Conservation (phyloP, 2,888 invertebrate species). For the Chesias legatella region DNA sequence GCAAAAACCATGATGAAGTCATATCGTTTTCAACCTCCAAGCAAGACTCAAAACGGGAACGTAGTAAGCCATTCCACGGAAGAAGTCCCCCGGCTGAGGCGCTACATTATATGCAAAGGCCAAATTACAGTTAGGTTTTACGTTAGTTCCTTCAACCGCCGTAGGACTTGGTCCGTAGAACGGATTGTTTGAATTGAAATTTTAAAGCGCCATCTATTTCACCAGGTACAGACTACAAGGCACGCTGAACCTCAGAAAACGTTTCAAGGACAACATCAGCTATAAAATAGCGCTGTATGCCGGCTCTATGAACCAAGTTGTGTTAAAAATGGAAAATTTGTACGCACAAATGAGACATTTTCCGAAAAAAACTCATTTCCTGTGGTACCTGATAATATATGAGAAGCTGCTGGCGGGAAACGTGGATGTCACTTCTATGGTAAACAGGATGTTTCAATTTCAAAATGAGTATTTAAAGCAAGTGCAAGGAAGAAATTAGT, state of each 20-base stretch:
- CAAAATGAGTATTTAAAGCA: background rate
- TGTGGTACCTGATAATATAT: conserved; percentile 41
- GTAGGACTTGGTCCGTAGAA: too few species aligned
- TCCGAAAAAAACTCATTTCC: conserved; percentile 19
- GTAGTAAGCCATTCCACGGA: too few species aligned
- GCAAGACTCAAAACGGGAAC: too few species aligned
- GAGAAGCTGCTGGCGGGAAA: conserved; percentile 38
- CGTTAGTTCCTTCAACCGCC: too few species aligned
- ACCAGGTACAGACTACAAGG: conserved; percentile 30
- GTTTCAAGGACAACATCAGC: background rate
- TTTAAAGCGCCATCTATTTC: background rate
- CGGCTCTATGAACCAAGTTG: conserved; percentile 34
- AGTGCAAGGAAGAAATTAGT: too few species aligned
- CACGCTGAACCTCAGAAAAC: conserved; percentile 28
- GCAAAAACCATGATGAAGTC: too few species aligned
- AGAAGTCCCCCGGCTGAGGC: too few species aligned
- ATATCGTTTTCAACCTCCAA: too few species aligned
- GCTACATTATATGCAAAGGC: too few species aligned
- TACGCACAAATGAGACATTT: conserved; percentile 23
- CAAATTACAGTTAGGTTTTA: too few species aligned
- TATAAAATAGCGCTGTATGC: conserved; percentile 39
- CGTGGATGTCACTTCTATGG: conserved; percentile 33
- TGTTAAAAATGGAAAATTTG: conserved; percentile 37
- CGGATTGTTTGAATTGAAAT: too few species aligned
- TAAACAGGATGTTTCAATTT: conserved; percentile 30